Base-by-base conservation (phyloP, 1,140 invertebrate species). In the Brachionus plicatilis region DNA sequence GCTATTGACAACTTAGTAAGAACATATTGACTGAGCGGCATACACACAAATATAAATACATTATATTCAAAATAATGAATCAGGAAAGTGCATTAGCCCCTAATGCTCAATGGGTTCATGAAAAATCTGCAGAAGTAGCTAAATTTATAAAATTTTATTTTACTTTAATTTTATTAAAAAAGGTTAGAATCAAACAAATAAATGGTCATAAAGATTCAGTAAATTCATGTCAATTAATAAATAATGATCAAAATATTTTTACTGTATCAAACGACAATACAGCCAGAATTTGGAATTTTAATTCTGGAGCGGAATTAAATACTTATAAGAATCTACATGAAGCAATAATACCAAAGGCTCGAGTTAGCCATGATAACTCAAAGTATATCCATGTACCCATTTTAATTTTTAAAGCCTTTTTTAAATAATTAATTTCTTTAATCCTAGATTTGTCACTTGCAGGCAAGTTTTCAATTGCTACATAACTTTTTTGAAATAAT, bases 81-180 rank as follows among this genome's bases (percentile, higher is more conserved):
- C 24, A 50, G 6, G 45, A 76, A 14, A 47, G 17, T 53, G 6
- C 24, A 9, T 56, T 83, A 20, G 82, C 82, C 17, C 11, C 45
- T 7, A 83, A 83, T 83, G 82, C 82, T 33, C n/a, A 72, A 70
- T 83, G 82, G 82, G 82, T 83, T 20, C 82, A 83, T 83, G 82
- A 83, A 27, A 27, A 47, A 33, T 83, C 82, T 5, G 82, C 82
- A 37, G 43, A 83, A 72, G 82, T 83, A 29, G 7, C 29, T 20
- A 12, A 37, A 9, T 24, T 65, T n/a, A 80, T n/a, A 56, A 3
- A 14, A 2, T 17, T 27, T 20, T 56, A 37, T 37, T n/a, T 4
- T 3, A 47, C n/a, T 27, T 27, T 45, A n/a, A 75, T 41, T 47
- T 29, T 78, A 11, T 50, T 78, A 11, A 24, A 50, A 33, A 33